Evolutionary conservation across 2,888 invertebrate species (phyloP).

Genomic region (Halictus ligatus): DNA sequence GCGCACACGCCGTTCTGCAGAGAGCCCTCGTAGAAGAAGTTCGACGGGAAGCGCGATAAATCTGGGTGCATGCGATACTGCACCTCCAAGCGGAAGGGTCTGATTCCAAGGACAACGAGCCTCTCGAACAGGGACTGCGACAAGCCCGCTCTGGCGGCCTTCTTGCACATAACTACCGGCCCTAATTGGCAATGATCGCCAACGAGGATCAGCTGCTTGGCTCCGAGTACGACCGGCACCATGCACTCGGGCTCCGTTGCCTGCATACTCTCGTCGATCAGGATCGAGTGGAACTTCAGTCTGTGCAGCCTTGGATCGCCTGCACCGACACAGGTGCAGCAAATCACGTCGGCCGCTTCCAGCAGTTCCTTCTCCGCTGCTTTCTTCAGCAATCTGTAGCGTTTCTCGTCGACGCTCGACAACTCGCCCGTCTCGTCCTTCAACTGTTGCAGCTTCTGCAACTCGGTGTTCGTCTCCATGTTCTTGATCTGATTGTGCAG

Average conservation of each 20-base stretch:
- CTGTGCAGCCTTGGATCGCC: conserved; percentile 97
- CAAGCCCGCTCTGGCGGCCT: conserved; percentile 98
- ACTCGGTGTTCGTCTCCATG: conserved; percentile 96
- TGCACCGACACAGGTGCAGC: conserved; percentile 99
- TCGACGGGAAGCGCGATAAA: conserved; percentile 98
- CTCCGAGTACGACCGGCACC: conserved; percentile 99
- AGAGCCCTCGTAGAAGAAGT: conserved; percentile 99
- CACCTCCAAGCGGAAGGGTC: conserved; percentile 98
- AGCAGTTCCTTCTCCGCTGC: conserved; percentile 95
- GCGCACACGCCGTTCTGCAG: conserved; percentile 99
- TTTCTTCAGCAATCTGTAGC: conserved; percentile 95
- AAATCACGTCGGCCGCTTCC: conserved; percentile 99
- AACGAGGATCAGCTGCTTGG: conserved; percentile 97
- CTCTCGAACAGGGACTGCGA: conserved; percentile 99
- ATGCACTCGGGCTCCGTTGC: conserved; percentile 99
- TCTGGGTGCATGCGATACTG: conserved; percentile 99
- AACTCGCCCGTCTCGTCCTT: conserved; percentile 99
- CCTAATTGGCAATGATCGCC: conserved; percentile 99
- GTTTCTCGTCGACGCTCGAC: conserved; percentile 97
- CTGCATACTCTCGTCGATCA: conserved; percentile 98
- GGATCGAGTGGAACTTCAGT: conserved; percentile 97
- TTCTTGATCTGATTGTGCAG: conserved; percentile 98
- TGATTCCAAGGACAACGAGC: conserved; percentile 97
- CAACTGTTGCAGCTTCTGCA: conserved; percentile 97
- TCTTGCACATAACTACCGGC: conserved; percentile 99